Evolutionary conservation across 2,888 invertebrate genomes (phyloP).

Genomic region (Nymphalis c-album): DNA sequence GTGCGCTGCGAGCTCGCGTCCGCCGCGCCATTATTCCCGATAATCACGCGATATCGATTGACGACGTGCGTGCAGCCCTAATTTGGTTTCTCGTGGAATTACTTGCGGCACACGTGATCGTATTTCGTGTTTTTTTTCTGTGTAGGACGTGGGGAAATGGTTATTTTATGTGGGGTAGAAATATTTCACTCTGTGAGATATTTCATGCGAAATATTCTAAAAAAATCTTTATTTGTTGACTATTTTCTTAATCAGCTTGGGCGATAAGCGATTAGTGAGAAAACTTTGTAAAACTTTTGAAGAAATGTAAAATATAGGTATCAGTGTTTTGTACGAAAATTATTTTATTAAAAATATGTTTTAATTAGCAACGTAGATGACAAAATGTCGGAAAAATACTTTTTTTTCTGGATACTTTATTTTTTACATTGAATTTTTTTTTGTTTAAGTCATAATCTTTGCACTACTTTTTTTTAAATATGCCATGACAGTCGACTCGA

Average conservation of each 20-base stretch:
- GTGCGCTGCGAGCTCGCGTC: conserved; percentile 39
- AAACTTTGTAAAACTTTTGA: no score
- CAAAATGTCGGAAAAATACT: background rate
- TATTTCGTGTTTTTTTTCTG: conserved; percentile 23
- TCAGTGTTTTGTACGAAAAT: no score
- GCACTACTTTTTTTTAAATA: background rate
- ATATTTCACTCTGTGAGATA: no score
- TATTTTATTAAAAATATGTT: no score
- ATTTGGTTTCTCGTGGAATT: conserved; percentile 47
- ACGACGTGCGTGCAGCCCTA: conserved; percentile 65
- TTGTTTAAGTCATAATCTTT: background rate
- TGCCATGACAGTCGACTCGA: background rate
- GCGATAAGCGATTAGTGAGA: no score
- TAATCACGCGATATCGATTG: conserved; percentile 77
- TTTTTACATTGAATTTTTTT: background rate
- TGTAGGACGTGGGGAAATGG: background rate
- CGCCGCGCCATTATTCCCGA: conserved; percentile 65
- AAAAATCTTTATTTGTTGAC: no score
- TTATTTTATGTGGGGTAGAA: background rate
- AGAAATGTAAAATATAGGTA: no score
- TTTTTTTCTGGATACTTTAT: background rate
- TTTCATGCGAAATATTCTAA: background rate
- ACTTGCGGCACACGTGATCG: conserved; percentile 29
- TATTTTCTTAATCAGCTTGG: no score
- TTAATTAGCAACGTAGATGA: no score